Base-by-base conservation (phyloP, 1,140 invertebrate species). In the Bombus confusus region DNA sequence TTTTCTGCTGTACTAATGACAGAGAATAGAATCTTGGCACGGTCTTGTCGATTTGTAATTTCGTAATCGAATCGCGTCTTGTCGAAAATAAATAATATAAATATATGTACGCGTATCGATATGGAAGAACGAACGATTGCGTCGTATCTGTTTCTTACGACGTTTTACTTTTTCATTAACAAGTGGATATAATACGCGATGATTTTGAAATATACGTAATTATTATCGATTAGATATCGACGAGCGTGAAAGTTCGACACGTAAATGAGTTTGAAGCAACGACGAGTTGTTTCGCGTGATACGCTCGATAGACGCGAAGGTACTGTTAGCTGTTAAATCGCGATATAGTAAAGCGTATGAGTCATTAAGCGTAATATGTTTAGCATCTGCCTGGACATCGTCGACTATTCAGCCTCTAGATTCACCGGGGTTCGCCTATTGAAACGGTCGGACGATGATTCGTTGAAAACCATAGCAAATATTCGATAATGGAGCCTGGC, bases 211-310 rank as follows among this genome's bases (percentile, higher is more conserved):
- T 25, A 31, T 37, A 41, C 22, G 71, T 47, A 43, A 72, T 41
- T 72, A 72, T 13, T 43, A n/a, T 43, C 37, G 64, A 69, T 80
- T 80, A 52, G 62, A 28, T 80, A 80, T 47, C 15, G 78, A 13
- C 34, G 31, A 15, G 57, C 59, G 41, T 82, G n/a, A 10, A 75
- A 62, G 43, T 75, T 68, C 73, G 72, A 87, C 73, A 4, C 59
- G 12, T n/a, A n/a, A 64, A 78, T 39, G 39, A 80, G 87, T 76
- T 80, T 77, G 77, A 71, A 15, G 78, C 12, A 68, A 68, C 37
- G 59, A 68, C 9, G 75, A 52, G 18, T 52, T 52, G 47, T 52
- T 52, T 52, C 18, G 8, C 47, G 47, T 52, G 47, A 41, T 18
- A n/a, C n/a, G 39, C 12, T 64, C 13, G 37, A 41, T 41, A 13